Base-by-base conservation (phyloP, 2,113 vertebrate species). In the Ariopsis seemanni region DNA sequence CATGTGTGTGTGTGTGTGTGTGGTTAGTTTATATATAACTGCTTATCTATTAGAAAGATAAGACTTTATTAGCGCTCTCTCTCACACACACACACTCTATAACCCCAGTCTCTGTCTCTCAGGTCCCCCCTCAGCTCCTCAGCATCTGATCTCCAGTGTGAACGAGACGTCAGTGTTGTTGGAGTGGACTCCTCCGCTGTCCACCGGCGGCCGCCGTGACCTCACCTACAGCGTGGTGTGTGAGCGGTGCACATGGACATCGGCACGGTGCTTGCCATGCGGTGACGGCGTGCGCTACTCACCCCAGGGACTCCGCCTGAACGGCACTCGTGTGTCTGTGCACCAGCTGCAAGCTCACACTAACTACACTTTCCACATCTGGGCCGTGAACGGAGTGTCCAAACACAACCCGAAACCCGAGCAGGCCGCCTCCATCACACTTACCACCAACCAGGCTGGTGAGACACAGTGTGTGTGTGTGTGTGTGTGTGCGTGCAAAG, bases 391-490 rank as follows among this genome's bases (percentile, higher is more conserved):
- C 42, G 98, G 98, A 22, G 98, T 99, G 48, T 99, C 98, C 89
- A 96, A 94, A 85, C 97, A 97, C 77, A 98, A 97, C 85, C 97
- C 97, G 0, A 97, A 95, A 84, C 96, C 95, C 0, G 97, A 99
- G 81, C 98, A 99, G 87, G 96, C 97, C 0, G 97, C 97, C 58
- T 99, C 97, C 0, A 98, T 99, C 90, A 99, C 97, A 0, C 97
- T 99, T 92, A 99, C 98, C 63, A 99, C 98, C 86, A 99, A 99
- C 94, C 98, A 99, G 95, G 98, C 98, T 27, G 98, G 98, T 99
- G 96, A 95, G 97, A 25, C 27, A 58, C 71, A 27, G 0, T 63
- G 27, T 2, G 75, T 22, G 77, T 63, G 34, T 34, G 42, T 58
- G 65, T 55, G 7, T 34, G 83, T 80, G 58, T 71, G 69, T 75